Evolutionary conservation across 1,140 invertebrate genomes (phyloP), one percentile per base, ranked within the genome.

Genomic region (Penaeus indicus): DNA sequence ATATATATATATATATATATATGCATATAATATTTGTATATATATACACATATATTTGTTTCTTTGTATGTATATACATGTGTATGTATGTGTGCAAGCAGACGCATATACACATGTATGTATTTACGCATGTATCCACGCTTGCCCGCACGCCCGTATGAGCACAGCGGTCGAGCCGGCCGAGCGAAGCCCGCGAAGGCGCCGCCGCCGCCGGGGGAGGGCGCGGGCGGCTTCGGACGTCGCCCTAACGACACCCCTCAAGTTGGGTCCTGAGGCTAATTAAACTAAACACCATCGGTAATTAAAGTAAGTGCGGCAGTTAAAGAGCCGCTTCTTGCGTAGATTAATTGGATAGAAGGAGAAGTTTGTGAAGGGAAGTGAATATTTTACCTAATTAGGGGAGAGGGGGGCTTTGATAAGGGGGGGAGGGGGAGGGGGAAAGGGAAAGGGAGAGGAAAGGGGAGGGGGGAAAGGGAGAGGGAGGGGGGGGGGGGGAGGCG

Each of bases 221-320:
- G 47, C 7, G 47, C 47, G 1, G 11, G 47, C 47, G 47, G 47
- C 47, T 47, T 47, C 47, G 47, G 32, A 54, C 75, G 21, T 60
- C 77, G 5, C 77, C 42, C 13, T 79, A 60, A 54, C 47, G 77
- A 79, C 77, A 60, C 77, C 47, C 77, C 22, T 79, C 77, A 79
- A 79, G 77, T 79, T 60, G 47, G 18, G 13, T 79, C 21, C 42
- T 54, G 47, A 47, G 18, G 19, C 77, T 79, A 79, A 79, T 79
- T 79, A 79, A 79, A 54, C 77, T 79, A 79, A 79, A 79, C 77
- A 79, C 13, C 77, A 79, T 54, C 19, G 77, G 77, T 79, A 79
- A 79, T 79, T 79, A 79, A 22, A 79, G 21, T 79, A 79, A 79
- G 77, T 79, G 77, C 22, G 77, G 77, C 22, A 79, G 42, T 79